These are phyloP conservation scores for Capitulum mitella DNA, from an alignment of 2,888 invertebrate species.

Conservation along the genomic window DNA sequence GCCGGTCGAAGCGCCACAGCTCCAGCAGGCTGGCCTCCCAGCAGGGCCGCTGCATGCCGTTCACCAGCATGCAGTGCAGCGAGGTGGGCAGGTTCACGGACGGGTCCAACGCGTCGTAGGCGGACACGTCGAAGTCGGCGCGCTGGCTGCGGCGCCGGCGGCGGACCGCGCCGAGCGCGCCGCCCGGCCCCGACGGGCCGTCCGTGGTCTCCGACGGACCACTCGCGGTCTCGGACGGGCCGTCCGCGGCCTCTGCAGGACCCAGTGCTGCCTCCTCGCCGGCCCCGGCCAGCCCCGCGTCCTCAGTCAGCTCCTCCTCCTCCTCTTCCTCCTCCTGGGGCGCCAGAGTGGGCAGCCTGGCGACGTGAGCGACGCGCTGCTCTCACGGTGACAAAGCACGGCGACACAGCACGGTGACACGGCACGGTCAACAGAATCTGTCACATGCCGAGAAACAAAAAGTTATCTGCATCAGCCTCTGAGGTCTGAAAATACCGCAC, in stretches of 20 bases:
- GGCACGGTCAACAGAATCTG: no score
- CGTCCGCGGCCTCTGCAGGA: no score
- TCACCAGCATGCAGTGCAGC: neutral
- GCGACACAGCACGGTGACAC: no score
- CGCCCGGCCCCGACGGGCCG: neutral
- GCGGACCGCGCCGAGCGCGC: neutral
- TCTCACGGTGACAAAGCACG: no score
- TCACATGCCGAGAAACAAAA: no score
- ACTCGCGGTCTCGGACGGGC: no score
- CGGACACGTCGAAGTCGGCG: neutral
- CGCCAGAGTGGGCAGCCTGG: neutral
- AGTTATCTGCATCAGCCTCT: no score
- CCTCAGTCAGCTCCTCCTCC: neutral
- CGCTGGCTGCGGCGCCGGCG: neutral
- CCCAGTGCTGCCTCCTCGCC: no score
- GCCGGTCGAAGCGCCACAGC: slow-evolving; percentile 58
- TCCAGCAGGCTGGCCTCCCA: slow-evolving; percentile 59
- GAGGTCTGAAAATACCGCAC: no score
- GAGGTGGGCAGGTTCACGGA: neutral
- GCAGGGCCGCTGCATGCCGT: slow-evolving; percentile 45
- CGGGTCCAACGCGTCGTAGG: neutral
- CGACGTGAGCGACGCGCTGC: no score
- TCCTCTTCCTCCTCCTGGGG: neutral
- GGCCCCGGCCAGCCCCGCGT: no score
- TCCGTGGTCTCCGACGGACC: no score